These are phyloP conservation scores for Periplaneta americana DNA, from an alignment of 1,140 invertebrate species.

Conservation along the genomic window DNA sequence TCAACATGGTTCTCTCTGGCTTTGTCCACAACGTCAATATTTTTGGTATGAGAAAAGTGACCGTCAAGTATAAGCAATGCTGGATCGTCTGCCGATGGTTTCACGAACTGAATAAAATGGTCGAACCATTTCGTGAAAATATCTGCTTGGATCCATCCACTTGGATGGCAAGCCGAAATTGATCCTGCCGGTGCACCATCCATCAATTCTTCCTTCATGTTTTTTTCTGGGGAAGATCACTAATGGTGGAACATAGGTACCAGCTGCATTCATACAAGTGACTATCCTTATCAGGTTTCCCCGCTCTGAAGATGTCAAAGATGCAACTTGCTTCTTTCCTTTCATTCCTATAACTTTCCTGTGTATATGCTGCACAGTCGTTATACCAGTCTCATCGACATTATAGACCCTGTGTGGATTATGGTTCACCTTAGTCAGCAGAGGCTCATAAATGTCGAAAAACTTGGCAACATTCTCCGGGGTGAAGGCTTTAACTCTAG, in stretches of 20 bases:
- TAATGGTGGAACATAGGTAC: conserved; percentile 28
- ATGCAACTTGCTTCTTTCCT: conserved; percentile 22
- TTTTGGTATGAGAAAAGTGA: conserved; percentile 33
- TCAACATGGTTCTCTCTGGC: conserved; percentile 23
- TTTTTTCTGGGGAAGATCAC: conserved; percentile 32
- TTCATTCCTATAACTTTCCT: conserved; percentile 27
- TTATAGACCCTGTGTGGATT: conserved; percentile 25
- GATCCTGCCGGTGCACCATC: conserved; percentile 24
- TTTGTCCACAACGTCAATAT: conserved; percentile 30
- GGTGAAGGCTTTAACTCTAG: neutral
- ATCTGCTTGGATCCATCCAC: conserved; percentile 31
- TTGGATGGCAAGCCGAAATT: conserved; percentile 25
- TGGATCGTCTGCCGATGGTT: conserved; percentile 24
- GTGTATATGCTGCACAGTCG: conserved; percentile 27
- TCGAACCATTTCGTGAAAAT: conserved; percentile 34
- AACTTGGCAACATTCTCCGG: neutral
- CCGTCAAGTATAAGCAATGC: conserved; percentile 35
- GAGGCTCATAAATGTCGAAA: conserved; percentile 4
- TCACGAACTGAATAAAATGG: conserved; percentile 27
- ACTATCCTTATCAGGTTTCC: conserved; percentile 30
- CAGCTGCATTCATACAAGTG: conserved; percentile 31
- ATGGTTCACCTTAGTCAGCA: conserved; percentile 24
- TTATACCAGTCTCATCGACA: conserved; percentile 20
- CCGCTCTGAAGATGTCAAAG: conserved; percentile 29
- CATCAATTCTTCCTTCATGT: conserved; percentile 20